Evolutionary conservation across 2,888 invertebrate species (phyloP), one percentile per base, ranked within the genome.

Genomic region (Ypsolopha scabrella): DNA sequence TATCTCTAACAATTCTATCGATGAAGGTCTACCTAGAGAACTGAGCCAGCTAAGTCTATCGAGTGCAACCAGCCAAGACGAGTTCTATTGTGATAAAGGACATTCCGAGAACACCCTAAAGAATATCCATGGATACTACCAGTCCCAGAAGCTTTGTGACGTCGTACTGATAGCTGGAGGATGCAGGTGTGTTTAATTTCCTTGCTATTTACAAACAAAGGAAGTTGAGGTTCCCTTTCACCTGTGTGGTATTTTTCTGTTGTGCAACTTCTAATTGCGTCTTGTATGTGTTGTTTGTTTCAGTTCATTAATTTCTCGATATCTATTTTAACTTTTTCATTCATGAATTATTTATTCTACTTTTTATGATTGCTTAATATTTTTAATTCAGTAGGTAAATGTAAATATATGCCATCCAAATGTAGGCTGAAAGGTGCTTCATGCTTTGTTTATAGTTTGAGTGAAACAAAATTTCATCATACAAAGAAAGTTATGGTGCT

Each of bases 111-210:
- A 88, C 52, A 93, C 95, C 65, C 87, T 97, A 51, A 91, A 90
- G 60, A 92, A 93, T 67, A 94, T 97, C 91, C 93, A 92, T 71
- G 88, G 90, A 51, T 96, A 95, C 82, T 90, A 94, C 58, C 91
- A 93, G 67, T 91, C 92, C 54, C 91, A 93, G 63, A 93, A 94
- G 75, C 87, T 97, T 51, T 96, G 95, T 70, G 97, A 97, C 87
- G 94, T 97, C 49, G 91, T 91, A 14, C 89, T 97, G 33, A 91
- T 96, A 61, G 95, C 94, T 55, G 95, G 93, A 70, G 90, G 90
- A 54, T 88, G 88, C 75, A 89, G 90, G 90, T 90, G 67, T 63
- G 71, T 35, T 7, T 10, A 37, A 11, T 6, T 45, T 33, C 33
- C 9, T 33, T 8, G 2, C 10, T 45, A 45, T 45, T n/a, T 45